Conservation (phyloP, 2,797 vertebrate species). For the Spea hammondii region DNA sequence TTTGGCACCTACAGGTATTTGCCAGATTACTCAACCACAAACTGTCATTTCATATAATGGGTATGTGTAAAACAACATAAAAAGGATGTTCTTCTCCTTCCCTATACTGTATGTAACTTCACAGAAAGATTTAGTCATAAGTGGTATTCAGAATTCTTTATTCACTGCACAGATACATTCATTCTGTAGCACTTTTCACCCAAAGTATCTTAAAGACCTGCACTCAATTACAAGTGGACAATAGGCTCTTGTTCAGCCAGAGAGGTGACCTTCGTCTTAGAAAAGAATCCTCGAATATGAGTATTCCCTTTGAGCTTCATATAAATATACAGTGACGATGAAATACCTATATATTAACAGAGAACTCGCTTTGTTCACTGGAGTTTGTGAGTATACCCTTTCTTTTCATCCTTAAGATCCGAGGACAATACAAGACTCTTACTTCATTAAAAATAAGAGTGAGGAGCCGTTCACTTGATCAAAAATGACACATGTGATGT, state of each 20-base stretch:
- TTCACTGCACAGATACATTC: constrained; percentile 14
- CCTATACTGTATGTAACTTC: background rate
- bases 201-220: constrained; percentile 19
- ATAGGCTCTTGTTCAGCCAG: constrained; percentile 44
- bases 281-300: constrained; percentile 44
- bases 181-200: constrained; percentile 20
- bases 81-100: background rate
- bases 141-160: background rate
- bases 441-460: background rate
- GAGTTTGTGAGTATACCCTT: background rate
- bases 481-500: constrained; percentile 18
- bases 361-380: constrained; percentile 3
- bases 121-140: background rate
- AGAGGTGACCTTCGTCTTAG: constrained; percentile 44
- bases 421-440: background rate
- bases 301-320: constrained; percentile 29
- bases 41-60: background rate
- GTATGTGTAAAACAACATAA: too few relatives aligned
- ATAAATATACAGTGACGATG: background rate
- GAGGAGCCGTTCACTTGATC: constrained; percentile 20
- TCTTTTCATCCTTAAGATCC: background rate
- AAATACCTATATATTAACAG: constrained; percentile 7
- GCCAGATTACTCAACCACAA: background rate
- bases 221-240: constrained; percentile 43
- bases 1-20: background rate